A percentile compares a stretch with the other conserved stretches of the same genome.
Evolutionary conservation across 2,113 vertebrate species (phyloP).

Genomic region (Acrocephalus kingi): DNA sequence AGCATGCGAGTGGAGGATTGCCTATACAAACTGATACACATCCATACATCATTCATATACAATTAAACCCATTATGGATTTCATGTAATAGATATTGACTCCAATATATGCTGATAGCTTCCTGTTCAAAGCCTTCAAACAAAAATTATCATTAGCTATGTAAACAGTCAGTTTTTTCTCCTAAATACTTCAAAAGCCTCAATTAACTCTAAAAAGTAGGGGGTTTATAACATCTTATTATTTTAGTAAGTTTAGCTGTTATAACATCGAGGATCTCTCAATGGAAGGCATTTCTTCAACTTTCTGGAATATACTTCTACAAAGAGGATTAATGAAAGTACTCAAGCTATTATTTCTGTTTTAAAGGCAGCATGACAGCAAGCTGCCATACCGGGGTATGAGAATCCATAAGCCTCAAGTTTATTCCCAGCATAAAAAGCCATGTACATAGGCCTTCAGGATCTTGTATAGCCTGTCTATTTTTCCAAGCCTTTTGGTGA

Average conservation of each 20-base stretch:
- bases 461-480: not conserved
- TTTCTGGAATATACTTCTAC: not conserved
- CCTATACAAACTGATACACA: not conserved
- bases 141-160: not conserved
- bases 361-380: not conserved
- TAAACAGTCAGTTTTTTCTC: not conserved
- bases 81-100: not conserved
- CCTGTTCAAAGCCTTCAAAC: not conserved
- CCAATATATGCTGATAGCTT: not conserved
- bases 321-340: not conserved
- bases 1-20: not conserved
- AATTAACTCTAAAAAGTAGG: not conserved
- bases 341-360: not conserved
- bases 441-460: not conserved
- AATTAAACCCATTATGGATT: not conserved
- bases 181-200: not conserved
- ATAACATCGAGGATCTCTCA: not conserved
- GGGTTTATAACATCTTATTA: not conserved
- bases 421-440: not conserved
- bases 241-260: not conserved
- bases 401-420: not conserved
- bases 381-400: not conserved
- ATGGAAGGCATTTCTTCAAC: not conserved
- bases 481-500: not conserved
- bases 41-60: not conserved